These are phyloP conservation scores for Etheostoma cragini DNA, from an alignment of 2,113 vertebrate genomes.

Conservation along the genomic window DNA sequence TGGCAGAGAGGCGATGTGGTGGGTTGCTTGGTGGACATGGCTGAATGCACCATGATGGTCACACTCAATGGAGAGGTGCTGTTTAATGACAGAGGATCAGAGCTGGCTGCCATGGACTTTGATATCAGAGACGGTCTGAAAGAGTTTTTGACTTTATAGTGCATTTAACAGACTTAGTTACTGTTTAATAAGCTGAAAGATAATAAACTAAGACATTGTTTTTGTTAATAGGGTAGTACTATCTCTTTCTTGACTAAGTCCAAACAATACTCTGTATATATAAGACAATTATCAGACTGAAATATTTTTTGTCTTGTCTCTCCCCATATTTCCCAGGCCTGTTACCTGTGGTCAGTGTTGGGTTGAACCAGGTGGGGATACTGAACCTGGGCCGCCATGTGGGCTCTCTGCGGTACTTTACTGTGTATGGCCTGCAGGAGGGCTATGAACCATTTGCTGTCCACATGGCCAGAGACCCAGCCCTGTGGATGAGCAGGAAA, in stretches of 20 bases:
- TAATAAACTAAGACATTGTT: background rate
- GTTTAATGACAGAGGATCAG: constrained; percentile 92
- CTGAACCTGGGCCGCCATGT: constrained; percentile 92
- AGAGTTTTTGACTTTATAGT: constrained; percentile 18
- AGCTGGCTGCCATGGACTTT: constrained; percentile 93
- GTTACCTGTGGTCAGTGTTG: constrained; percentile 91
- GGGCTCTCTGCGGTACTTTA: constrained; percentile 90
- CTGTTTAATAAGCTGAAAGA: background rate
- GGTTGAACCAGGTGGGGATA: constrained; percentile 90
- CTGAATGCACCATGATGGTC: constrained; percentile 92
- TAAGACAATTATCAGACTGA: too few relatives aligned
- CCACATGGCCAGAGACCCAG: constrained; percentile 91
- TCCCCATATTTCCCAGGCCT: constrained; percentile 82
- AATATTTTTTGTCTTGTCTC: background rate
- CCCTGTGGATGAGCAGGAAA: constrained; percentile 94
- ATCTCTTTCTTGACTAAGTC: background rate
- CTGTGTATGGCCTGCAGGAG: constrained; percentile 92
- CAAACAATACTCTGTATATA: too few relatives aligned
- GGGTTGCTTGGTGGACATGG: constrained; percentile 93
- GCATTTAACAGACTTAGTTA: background rate
- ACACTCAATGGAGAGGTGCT: constrained; percentile 94
- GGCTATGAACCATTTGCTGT: constrained; percentile 94
- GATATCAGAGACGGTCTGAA: constrained; percentile 88
- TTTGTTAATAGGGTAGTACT: background rate
- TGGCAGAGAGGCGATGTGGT: constrained; percentile 93